A percentile compares a stretch with the other conserved stretches of the same genome.
These are phyloP conservation scores for Scytalopus superciliaris DNA, from an alignment of 2,113 vertebrate genomes.

Conservation along the genomic window DNA sequence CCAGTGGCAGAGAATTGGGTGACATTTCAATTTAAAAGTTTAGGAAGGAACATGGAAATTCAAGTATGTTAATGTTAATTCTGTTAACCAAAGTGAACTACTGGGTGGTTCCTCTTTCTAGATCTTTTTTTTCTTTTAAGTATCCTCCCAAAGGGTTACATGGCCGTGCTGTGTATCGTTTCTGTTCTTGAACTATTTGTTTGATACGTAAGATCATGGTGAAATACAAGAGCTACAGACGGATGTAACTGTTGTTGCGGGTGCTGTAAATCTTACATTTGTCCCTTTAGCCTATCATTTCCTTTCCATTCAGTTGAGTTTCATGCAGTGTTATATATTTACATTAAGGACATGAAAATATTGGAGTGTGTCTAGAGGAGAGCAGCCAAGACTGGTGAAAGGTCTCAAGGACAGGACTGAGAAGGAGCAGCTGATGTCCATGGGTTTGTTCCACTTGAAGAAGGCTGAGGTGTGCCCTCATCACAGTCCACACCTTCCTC, in stretches of 20 bases:
- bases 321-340: not conserved
- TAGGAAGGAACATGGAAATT: not conserved
- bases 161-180: accelerated
- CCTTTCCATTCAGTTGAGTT: not conserved
- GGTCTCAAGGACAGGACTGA: not conserved
- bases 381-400: not conserved
- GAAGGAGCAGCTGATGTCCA: not conserved
- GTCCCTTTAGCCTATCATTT: not conserved
- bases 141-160: not conserved
- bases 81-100: not conserved
- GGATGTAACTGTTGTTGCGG: not conserved
- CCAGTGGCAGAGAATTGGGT: not conserved
- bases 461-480: not conserved
- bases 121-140: not conserved
- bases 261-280: not conserved
- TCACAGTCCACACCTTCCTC: not conserved
- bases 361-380: not conserved
- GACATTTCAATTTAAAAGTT: not conserved
- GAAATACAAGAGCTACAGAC: not conserved
- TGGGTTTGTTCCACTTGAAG: not conserved
- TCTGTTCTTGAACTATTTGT: not conserved
- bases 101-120: not conserved
- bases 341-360: not conserved
- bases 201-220: not conserved
- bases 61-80: not conserved